phyloP scores from a whole-genome alignment of 2,888 invertebrate species.

The Uloborus plumipes region DNA sequence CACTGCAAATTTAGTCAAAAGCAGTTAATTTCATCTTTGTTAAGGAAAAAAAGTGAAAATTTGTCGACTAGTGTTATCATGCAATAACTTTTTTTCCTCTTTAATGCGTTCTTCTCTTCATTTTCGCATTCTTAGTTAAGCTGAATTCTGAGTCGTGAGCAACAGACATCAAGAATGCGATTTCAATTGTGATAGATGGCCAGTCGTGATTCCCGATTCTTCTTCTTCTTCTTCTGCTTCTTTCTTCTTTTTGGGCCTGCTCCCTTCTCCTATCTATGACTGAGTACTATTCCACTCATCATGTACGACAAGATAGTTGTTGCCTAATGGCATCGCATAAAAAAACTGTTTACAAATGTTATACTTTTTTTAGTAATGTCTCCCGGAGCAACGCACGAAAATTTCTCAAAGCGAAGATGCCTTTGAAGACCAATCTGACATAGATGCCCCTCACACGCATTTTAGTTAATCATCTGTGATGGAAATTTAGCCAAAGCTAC shows the following conservation, averaged over 20 bases:
- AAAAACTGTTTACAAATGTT: background rate
- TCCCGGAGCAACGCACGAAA: background rate
- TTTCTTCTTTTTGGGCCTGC: constrained; percentile 1
- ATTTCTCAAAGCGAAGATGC: background rate
- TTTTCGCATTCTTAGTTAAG: constrained; percentile 33
- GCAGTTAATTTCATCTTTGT: no score
- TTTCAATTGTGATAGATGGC: constrained; percentile 15
- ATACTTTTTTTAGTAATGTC: background rate
- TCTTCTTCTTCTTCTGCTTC: constrained; percentile 15
- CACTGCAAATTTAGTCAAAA: no score
- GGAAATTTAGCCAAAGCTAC: no score
- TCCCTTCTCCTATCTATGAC: background rate
- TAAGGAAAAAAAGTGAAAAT: no score
- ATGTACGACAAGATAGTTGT: background rate
- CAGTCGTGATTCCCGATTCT: constrained; percentile 10
- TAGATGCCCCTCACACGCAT: no score
- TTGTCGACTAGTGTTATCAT: no score
- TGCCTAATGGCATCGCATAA: background rate
- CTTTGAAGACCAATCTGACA: no score
- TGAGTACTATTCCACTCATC: background rate
- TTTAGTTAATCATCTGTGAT: no score
- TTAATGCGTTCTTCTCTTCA: no score
- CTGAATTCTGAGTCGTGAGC: constrained; percentile 9
- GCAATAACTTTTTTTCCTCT: background rate
- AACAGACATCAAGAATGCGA: background rate